These are phyloP conservation scores for Clupea harengus DNA, from an alignment of 2,113 vertebrate species.

Conservation along the genomic window DNA sequence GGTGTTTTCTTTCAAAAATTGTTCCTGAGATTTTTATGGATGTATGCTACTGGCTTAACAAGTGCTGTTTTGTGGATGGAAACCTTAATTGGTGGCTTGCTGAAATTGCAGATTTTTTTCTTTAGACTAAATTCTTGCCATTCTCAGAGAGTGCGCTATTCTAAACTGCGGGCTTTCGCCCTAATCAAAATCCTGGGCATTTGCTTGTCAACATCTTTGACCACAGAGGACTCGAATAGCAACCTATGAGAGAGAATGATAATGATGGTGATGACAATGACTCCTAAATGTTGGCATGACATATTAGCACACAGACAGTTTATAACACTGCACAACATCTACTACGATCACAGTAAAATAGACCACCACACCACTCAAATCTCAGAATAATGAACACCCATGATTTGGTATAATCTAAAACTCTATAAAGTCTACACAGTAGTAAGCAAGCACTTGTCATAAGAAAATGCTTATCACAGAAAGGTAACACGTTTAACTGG, in stretches of 20 bases:
- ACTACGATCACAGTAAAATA: not conserved
- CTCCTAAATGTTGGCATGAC: not conserved
- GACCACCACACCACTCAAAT: not conserved
- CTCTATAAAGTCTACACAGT: not conserved
- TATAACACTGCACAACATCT: not conserved
- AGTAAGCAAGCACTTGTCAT: not conserved
- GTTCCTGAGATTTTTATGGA: not conserved
- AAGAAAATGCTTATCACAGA: not conserved
- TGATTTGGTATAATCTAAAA: not conserved
- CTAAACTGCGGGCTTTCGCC: not conserved
- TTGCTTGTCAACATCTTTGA: not conserved
- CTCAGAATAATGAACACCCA: not conserved
- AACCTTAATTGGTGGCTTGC: slow-evolving; percentile 64
- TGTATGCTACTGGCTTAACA: slow-evolving; percentile 24
- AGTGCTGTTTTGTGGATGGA: slow-evolving; percentile 55
- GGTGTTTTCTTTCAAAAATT: not conserved
- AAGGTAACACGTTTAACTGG: not conserved
- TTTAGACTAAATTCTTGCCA: not conserved
- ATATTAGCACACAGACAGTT: not conserved
- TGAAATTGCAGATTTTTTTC: slow-evolving; percentile 56
- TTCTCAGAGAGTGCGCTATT: not conserved
- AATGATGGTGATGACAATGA: not conserved
- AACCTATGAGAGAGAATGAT: not conserved
- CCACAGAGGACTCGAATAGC: not conserved
- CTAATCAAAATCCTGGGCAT: not conserved